Conservation (phyloP, 1,140 invertebrate species). For the Eumaeus atala region DNA sequence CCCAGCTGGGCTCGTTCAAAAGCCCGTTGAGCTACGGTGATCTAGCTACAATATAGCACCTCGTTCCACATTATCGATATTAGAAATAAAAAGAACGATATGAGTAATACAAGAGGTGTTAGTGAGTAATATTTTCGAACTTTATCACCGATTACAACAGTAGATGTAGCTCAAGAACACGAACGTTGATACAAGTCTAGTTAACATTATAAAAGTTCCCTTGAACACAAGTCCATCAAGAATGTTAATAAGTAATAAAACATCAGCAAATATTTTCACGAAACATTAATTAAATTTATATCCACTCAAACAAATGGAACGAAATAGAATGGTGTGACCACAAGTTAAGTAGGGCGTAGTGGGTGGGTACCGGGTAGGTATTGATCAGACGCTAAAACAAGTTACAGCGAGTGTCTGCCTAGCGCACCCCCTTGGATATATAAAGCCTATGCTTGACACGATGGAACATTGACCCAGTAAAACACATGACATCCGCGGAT, state of each 20-base stretch:
- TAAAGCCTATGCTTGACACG: slow-evolving; percentile 12
- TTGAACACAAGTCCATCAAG: not conserved
- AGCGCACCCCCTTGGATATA: slow-evolving; percentile 11
- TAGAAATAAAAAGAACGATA: too few relatives aligned
- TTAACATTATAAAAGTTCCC: not conserved
- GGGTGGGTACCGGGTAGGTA: slow-evolving; percentile 8
- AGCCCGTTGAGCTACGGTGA: too few relatives aligned
- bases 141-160: too few relatives aligned
- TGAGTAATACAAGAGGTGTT: too few relatives aligned
- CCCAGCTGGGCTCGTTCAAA: too few relatives aligned
- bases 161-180: too few relatives aligned
- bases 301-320: slow-evolving; percentile 15
- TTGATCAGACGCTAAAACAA: slow-evolving; percentile 19
- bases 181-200: not conserved
- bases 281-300: slow-evolving; percentile 14
- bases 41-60: too few relatives aligned
- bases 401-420: slow-evolving; percentile 13
- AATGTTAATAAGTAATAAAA: slow-evolving; percentile 18
- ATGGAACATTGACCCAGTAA: slow-evolving; percentile 16
- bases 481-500: not conserved
- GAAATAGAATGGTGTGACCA: slow-evolving; percentile 19
- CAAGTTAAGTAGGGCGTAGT: slow-evolving; percentile 18
- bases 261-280: slow-evolving; percentile 23
- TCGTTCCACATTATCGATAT: too few relatives aligned
- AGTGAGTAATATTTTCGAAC: too few relatives aligned